Conservation (phyloP, 2,797 vertebrate species). For the Anguilla pacifica region DNA sequence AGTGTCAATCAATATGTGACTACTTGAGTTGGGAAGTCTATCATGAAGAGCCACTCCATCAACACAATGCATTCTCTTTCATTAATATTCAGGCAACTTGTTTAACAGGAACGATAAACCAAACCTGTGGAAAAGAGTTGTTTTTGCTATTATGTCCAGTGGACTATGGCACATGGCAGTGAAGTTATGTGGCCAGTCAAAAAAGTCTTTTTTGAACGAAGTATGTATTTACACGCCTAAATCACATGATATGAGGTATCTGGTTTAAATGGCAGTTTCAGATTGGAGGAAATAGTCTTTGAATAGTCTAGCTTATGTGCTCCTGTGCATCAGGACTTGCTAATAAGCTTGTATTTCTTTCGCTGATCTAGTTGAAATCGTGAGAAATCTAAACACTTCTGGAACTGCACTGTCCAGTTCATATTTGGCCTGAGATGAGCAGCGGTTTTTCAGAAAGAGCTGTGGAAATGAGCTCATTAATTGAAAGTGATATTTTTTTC, state of each 20-base stretch:
- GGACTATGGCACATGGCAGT: not conserved
- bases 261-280: not conserved
- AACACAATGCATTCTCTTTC: conserved; percentile 52
- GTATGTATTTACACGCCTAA: not conserved
- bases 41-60: conserved; percentile 45
- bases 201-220: not conserved
- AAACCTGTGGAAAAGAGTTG: conserved; percentile 23
- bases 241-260: not conserved
- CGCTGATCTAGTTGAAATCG: not conserved
- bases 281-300: not conserved
- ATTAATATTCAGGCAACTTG: conserved; percentile 64
- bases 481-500: not conserved
- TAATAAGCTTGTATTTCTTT: not conserved
- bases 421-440: not conserved
- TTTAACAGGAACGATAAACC: conserved; percentile 46
- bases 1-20: conserved; percentile 55
- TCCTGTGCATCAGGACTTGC: not conserved
- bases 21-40: conserved; percentile 43
- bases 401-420: not conserved
- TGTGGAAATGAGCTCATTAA: not conserved
- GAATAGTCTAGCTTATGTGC: not conserved
- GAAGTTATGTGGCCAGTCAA: not conserved
- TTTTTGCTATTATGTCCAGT: not conserved
- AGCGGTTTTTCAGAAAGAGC: not conserved
- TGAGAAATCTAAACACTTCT: conserved; percentile 4